phyloP scores from a whole-genome alignment of 2,797 vertebrate species.

The Sardinella longiceps region DNA sequence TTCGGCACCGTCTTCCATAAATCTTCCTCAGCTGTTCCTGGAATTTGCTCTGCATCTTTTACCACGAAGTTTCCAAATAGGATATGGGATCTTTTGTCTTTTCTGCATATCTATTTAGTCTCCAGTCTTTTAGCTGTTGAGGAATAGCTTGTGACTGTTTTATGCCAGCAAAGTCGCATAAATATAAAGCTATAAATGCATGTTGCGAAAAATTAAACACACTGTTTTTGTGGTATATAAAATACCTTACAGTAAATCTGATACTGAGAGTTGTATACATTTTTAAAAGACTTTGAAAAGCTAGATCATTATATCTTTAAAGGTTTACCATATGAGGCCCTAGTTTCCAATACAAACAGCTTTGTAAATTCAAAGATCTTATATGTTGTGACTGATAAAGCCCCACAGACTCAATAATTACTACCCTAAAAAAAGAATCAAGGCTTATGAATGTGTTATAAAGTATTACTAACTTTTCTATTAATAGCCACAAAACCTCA shows the following conservation, averaged over 20 bases:
- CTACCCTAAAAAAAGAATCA: neutral
- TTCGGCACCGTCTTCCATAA: neutral
- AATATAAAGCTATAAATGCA: too few relatives aligned
- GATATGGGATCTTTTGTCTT: neutral
- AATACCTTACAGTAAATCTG: too few relatives aligned
- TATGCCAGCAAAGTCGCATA: too few relatives aligned
- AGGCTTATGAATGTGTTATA: neutral
- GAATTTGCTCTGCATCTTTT: neutral
- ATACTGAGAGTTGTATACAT: too few relatives aligned
- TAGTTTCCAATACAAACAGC: neutral
- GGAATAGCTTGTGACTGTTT: too few relatives aligned
- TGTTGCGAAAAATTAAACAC: too few relatives aligned
- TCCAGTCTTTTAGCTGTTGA: too few relatives aligned
- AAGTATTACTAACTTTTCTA: neutral
- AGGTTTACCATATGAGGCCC: neutral
- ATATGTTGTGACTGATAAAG: neutral
- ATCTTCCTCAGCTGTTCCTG: neutral
- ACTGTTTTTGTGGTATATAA: too few relatives aligned
- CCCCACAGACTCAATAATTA: neutral
- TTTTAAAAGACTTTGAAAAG: too few relatives aligned
- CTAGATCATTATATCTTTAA: too few relatives aligned
- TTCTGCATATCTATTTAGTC: neutral
- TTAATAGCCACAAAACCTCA: neutral
- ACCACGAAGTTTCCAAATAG: neutral
- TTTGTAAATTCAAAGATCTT: neutral